These are phyloP conservation scores for Leptopilina myrica DNA, from an alignment of 2,888 invertebrate genomes.

Conservation along the genomic window DNA sequence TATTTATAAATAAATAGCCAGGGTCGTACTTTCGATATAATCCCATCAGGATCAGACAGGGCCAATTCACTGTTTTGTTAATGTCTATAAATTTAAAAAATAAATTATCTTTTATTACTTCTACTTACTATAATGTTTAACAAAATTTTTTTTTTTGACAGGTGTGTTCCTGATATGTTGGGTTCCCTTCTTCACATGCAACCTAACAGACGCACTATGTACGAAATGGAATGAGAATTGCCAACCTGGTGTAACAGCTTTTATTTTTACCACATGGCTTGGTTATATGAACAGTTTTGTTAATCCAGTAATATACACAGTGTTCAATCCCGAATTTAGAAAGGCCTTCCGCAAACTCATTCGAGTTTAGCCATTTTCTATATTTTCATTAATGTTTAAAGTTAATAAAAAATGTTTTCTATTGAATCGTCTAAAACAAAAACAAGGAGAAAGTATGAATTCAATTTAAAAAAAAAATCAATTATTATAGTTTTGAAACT, in stretches of 20 bases:
- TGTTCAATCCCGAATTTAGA: slow-evolving; percentile 97
- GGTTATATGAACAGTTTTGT: slow-evolving; percentile 98
- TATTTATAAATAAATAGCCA: too few relatives aligned
- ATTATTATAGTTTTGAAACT: background rate
- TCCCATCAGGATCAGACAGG: too few relatives aligned
- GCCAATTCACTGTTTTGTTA: too few relatives aligned
- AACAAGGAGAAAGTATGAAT: slow-evolving; percentile 3
- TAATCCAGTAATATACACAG: slow-evolving; percentile 96
- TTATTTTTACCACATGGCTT: slow-evolving; percentile 97
- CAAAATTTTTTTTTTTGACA: slow-evolving; percentile 77
- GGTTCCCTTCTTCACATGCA: slow-evolving; percentile 99
- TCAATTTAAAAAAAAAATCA: background rate
- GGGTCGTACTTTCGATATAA: too few relatives aligned
- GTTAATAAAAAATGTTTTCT: background rate
- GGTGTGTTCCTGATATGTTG: slow-evolving; percentile 99
- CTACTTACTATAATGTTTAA: background rate
- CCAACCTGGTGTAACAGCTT: slow-evolving; percentile 91
- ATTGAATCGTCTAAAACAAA: background rate
- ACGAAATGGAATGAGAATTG: slow-evolving; percentile 88
- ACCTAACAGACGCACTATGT: slow-evolving; percentile 97
- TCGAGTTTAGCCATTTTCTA: slow-evolving; percentile 62
- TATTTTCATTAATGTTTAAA: slow-evolving; percentile 45
- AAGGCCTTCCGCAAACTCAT: slow-evolving; percentile 98
- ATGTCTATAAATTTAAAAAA: too few relatives aligned
- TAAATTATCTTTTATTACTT: too few relatives aligned